Evolutionary conservation across 2,888 invertebrate species (phyloP).

Genomic region (Chrysotoxum bicinctum): DNA sequence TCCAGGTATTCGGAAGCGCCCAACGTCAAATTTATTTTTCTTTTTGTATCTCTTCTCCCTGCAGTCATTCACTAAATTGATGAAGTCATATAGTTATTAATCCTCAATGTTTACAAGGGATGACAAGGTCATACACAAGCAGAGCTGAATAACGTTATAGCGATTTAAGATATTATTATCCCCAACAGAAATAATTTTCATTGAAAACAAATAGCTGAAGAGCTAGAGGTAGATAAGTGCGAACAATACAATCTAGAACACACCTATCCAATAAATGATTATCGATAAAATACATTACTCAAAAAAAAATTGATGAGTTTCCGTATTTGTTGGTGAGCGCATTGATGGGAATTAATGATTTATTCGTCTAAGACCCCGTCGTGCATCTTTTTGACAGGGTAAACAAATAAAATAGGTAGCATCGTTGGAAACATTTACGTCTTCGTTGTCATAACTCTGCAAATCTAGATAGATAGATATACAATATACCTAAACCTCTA

Average conservation of each 20-base stretch:
- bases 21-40: too few relatives aligned
- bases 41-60: too few relatives aligned
- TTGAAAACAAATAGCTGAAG: slow-evolving; percentile 24
- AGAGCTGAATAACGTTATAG: background rate
- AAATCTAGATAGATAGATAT: background rate
- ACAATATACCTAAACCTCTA: background rate
- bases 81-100: background rate
- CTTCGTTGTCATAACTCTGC: slow-evolving; percentile 34
- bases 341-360: slow-evolving; percentile 50
- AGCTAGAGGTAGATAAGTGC: background rate
- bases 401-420: slow-evolving; percentile 43
- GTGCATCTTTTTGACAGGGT: slow-evolving; percentile 40
- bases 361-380: slow-evolving; percentile 31
- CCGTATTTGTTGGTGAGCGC: background rate
- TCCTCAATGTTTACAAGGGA: slow-evolving; percentile 30
- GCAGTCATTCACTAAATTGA: too few relatives aligned
- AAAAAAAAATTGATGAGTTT: slow-evolving; percentile 8
- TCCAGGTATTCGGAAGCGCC: too few relatives aligned
- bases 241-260: slow-evolving; percentile 33
- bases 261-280: slow-evolving; percentile 41
- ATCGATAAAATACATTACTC: background rate
- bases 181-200: slow-evolving; percentile 19
- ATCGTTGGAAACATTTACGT: background rate
- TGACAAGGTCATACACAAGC: slow-evolving; percentile 15
- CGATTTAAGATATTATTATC: background rate